phyloP scores from a whole-genome alignment of 2,888 invertebrate genomes.

The Sesia apiformis region DNA sequence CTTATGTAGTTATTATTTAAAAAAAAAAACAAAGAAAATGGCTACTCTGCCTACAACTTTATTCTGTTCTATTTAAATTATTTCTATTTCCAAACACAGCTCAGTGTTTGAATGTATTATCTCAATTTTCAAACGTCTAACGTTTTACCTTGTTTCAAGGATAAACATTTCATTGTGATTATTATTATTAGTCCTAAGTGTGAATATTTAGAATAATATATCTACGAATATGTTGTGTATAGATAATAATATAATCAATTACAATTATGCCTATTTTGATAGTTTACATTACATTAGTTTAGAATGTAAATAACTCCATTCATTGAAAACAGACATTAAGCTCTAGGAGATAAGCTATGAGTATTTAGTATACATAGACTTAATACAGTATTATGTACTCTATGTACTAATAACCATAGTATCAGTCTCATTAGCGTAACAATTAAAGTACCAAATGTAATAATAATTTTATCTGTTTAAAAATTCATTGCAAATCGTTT shows the following conservation, averaged over 20 bases:
- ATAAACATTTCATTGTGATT: slow-evolving; percentile 40
- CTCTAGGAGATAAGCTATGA: no score
- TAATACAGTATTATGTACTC: background rate
- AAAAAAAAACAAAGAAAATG: no score
- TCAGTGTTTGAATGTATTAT: no score
- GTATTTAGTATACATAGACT: background rate
- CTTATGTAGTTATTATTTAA: no score
- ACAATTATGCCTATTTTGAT: background rate
- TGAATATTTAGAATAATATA: slow-evolving; percentile 23
- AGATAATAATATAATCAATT: background rate
- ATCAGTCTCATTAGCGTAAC: slow-evolving; percentile 33
- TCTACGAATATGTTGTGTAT: slow-evolving; percentile 1
- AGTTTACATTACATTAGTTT: background rate
- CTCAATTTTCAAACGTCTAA: slow-evolving; percentile 8
- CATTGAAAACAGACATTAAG: no score
- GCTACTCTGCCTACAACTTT: no score
- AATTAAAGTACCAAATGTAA: slow-evolving; percentile 31
- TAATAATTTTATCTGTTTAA: slow-evolving; percentile 32
- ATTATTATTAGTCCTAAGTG: slow-evolving; percentile 33
- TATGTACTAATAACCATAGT: slow-evolving; percentile 21
- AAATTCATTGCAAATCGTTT: slow-evolving; percentile 42
- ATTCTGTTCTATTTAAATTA: no score
- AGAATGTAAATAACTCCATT: no score
- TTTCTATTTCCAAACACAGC: no score
- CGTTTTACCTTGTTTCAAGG: slow-evolving; percentile 4